These are phyloP conservation scores for Dasypogon diadema DNA, from an alignment of 2,888 invertebrate genomes.

Conservation along the genomic window DNA sequence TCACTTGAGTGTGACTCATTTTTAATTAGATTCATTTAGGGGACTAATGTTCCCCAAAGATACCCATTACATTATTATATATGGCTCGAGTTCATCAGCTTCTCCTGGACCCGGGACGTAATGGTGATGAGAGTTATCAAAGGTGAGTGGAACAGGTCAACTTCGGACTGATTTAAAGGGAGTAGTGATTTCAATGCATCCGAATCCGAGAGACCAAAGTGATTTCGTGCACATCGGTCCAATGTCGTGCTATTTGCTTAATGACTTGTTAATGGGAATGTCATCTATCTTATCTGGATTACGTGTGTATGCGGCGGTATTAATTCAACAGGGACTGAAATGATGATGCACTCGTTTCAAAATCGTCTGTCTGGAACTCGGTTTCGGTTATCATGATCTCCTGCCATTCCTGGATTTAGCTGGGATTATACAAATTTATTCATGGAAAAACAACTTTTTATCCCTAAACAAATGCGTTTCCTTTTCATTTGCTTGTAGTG, in stretches of 20 bases:
- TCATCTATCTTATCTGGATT: conserved; percentile 46
- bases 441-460: conserved; percentile 36
- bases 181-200: conserved; percentile 31
- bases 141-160: conserved; percentile 35
- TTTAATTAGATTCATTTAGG: conserved; percentile 45
- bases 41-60: conserved; percentile 7
- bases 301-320: conserved; percentile 1
- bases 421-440: conserved; percentile 42
- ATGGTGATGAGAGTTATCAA: conserved; percentile 4
- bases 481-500: conserved; percentile 18
- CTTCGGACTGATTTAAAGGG: conserved; percentile 35
- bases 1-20: conserved; percentile 42
- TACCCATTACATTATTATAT: background rate
- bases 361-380: conserved; percentile 6
- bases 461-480: conserved; percentile 2
- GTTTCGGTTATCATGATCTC: conserved; percentile 5
- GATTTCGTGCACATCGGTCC: conserved; percentile 27
- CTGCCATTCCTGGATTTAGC: background rate
- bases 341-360: conserved; percentile 21
- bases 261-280: conserved; percentile 44
- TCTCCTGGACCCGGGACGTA: background rate
- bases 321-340: background rate
- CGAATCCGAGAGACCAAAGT: conserved; percentile 40
- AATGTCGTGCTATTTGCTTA: conserved; percentile 48
- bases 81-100: background rate